phyloP scores from a whole-genome alignment of 2,888 invertebrate species.

The Spilarctia lutea region DNA sequence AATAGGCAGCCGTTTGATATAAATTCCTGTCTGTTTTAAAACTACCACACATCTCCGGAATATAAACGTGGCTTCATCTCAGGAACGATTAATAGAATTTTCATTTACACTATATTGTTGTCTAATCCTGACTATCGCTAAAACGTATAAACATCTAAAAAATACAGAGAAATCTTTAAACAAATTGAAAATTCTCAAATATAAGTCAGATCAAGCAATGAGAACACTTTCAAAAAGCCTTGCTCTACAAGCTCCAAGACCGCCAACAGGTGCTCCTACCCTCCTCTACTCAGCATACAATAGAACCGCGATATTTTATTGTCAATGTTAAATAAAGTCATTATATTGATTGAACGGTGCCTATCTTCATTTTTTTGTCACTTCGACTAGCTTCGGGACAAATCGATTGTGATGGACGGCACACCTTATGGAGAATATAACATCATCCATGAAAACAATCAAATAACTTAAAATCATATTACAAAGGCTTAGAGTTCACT shows the following conservation, averaged over 20 bases:
- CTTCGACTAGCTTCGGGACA: conserved; percentile 67
- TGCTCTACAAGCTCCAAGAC: background rate
- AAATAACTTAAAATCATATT: background rate
- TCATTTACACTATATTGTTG: no score
- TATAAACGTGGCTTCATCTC: no score
- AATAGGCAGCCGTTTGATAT: no score
- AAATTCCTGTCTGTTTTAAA: no score
- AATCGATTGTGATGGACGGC: conserved; percentile 79
- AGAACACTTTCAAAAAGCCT: no score
- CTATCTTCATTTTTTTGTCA: conserved; percentile 60
- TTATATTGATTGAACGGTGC: conserved; percentile 83
- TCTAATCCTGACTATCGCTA: no score
- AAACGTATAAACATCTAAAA: no score
- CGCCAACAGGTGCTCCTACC: conserved; percentile 48
- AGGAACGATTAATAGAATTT: no score
- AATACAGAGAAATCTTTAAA: background rate
- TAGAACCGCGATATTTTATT: conserved; percentile 83
- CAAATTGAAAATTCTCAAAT: background rate
- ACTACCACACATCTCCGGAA: no score
- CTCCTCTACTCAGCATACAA: conserved; percentile 63
- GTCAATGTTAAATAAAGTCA: conserved; percentile 86
- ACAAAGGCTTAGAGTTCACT: background rate
- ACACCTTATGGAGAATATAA: conserved; percentile 70
- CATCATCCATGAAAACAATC: conserved; percentile 22
- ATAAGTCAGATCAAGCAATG: no score